These are phyloP conservation scores for Xanthia icteritia DNA, from an alignment of 2,888 invertebrate genomes.

Conservation along the genomic window DNA sequence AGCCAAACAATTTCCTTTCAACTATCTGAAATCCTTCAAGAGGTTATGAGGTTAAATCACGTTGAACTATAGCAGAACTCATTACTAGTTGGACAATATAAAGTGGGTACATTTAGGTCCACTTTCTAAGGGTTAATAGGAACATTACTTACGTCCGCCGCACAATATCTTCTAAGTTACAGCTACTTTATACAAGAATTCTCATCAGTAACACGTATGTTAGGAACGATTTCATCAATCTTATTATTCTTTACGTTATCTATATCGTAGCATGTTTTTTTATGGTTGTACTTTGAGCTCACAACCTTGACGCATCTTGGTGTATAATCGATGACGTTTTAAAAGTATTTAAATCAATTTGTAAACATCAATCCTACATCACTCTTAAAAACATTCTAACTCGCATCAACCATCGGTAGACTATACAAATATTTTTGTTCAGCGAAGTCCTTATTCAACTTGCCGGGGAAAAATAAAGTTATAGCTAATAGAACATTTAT, in stretches of 20 bases:
- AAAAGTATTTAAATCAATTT: conserved; percentile 35
- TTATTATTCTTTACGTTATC: neutral
- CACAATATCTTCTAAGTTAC: conserved; percentile 13
- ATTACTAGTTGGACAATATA: conserved; percentile 13
- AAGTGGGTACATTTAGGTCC: neutral
- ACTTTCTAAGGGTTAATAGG: conserved; percentile 14
- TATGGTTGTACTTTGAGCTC: conserved; percentile 1
- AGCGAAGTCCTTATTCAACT: neutral
- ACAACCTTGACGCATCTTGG: conserved; percentile 35
- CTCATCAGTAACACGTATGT: neutral
- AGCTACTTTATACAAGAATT: neutral
- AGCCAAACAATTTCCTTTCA: neutral
- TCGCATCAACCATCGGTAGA: neutral
- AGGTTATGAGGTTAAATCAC: neutral
- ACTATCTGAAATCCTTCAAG: conserved; percentile 1
- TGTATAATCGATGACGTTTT: conserved; percentile 13
- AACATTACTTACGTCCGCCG: conserved; percentile 13
- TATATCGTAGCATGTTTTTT: neutral
- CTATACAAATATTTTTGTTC: conserved; percentile 1
- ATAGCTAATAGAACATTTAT: too few species aligned
- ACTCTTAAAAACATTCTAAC: conserved; percentile 2
- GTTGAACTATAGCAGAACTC: conserved; percentile 13
- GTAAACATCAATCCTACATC: conserved; percentile 30
- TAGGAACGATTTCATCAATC: neutral
- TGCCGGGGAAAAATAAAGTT: neutral